These are phyloP conservation scores for Anguilla rostrata DNA, from an alignment of 2,113 vertebrate species.

Conservation along the genomic window DNA sequence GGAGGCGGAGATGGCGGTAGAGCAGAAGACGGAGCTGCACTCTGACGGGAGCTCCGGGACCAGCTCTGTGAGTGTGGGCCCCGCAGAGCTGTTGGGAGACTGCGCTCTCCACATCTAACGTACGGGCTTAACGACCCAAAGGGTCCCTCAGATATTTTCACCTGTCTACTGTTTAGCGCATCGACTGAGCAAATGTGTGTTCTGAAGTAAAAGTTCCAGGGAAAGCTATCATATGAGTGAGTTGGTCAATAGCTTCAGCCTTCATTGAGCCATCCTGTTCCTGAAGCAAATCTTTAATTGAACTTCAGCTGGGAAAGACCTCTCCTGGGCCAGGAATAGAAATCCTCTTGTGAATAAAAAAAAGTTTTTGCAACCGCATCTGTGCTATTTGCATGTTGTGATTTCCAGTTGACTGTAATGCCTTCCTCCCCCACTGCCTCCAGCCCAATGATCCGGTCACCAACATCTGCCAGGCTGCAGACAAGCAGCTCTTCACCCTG, in stretches of 20 bases:
- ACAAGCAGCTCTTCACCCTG: slow-evolving; percentile 97
- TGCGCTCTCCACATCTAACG: too few species aligned
- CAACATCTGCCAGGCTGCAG: slow-evolving; percentile 97
- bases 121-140: not conserved
- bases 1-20: slow-evolving; percentile 87
- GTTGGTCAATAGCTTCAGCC: not conserved
- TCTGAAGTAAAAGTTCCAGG: not conserved
- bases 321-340: not conserved
- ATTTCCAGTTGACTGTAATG: not conserved
- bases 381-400: not conserved
- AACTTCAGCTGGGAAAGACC: not conserved
- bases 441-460: slow-evolving; percentile 95
- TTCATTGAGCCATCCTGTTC: not conserved
- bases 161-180: not conserved
- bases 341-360: not conserved
- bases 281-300: not conserved
- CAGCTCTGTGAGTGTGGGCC: slow-evolving; percentile 74
- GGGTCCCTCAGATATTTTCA: not conserved
- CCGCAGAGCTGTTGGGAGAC: not conserved
- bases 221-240: not conserved
- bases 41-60: slow-evolving; percentile 76
- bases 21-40: slow-evolving; percentile 84
- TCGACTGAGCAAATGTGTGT: not conserved
- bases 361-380: not conserved
- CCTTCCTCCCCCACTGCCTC: slow-evolving; percentile 14